phyloP scores from a whole-genome alignment of 2,113 vertebrate species.

The Gymnorhina tibicen region DNA sequence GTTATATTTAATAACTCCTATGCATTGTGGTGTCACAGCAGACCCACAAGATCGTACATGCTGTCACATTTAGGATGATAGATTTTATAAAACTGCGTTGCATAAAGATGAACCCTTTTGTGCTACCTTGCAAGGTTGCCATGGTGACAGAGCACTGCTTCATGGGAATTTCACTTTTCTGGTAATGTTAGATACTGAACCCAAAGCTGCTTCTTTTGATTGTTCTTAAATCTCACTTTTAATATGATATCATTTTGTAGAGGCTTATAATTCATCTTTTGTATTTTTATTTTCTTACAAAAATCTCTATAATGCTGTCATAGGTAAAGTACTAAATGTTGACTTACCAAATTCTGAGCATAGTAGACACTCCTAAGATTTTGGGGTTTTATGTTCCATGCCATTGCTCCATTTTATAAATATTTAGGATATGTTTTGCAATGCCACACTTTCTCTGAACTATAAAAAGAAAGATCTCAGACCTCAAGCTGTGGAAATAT shows the following conservation, averaged over 20 bases:
- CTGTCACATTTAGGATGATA: conserved; percentile 71
- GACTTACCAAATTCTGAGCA: neutral
- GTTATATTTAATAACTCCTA: conserved; percentile 70
- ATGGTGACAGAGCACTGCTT: conserved; percentile 71
- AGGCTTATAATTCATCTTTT: conserved; percentile 9
- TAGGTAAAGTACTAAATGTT: neutral
- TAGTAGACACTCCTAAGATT: neutral
- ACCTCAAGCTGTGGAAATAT: neutral
- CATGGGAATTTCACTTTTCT: conserved; percentile 74
- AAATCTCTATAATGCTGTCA: neutral
- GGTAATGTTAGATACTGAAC: conserved; percentile 53
- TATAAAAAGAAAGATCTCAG: neutral
- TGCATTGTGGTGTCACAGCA: conserved; percentile 69
- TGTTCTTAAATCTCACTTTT: conserved; percentile 58
- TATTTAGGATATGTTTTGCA: neutral
- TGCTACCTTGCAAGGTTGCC: conserved; percentile 71
- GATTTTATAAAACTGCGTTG: conserved; percentile 68
- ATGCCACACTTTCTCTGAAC: neutral
- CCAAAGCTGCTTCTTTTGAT: conserved; percentile 51
- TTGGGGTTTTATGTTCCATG: neutral
- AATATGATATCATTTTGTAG: neutral
- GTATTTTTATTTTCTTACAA: conserved; percentile 31
- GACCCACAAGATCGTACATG: conserved; percentile 59
- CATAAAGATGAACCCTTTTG: conserved; percentile 73
- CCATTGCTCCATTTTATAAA: neutral